Base-by-base conservation (phyloP, 35 echinoderm and acorn worm genomes). In the Apostichopus californicus region DNA sequence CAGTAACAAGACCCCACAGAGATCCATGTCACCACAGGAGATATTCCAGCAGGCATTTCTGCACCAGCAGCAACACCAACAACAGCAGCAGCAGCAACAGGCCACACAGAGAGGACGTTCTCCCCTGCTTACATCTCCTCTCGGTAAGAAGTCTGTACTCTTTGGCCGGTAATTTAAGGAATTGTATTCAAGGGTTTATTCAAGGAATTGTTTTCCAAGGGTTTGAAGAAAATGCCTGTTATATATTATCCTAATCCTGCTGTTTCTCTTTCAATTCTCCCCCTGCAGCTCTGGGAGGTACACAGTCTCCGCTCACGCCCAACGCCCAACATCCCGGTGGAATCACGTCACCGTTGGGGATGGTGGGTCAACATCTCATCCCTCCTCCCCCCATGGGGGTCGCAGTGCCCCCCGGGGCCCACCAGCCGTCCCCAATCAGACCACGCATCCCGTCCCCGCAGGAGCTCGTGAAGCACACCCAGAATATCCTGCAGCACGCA, bases 401-500 rank as follows among this genome's bases (percentile, higher is more conserved):
- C 11, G 89, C 93, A 71, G 58, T 90, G 59, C 93, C 94, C 14
- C 85, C 93, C 55, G 91, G 92, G 61, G 86, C 80, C 57, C 78
- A 90, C 73, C 78, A 91, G 26, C 64, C 79, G 34, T 78, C 93
- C 71, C 90, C 92, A 34, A 77, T 92, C 54, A 89, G 82, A 95
- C 87, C 93, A 57, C 81, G 95, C 23, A 94, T 99, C 59, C 97
- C 97, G 5, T 99, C 97, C 1, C 97, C 97, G 9, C 95, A 96
- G 68, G 97, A 99, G 84, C 89, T 99, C 54, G 97, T 94, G 11
- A 96, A 94, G 53, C 97, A 99, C 92, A 99, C 97, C 20, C 97
- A 99, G 92, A 96, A 85, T 56, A 99, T 99, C 88, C 81, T 96
- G 71, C 97, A 99, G 77, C 95, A 99, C 82, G 97, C 97, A 9